These are phyloP conservation scores for Leucosticte australis DNA, from an alignment of 2,113 vertebrate genomes.

Conservation along the genomic window DNA sequence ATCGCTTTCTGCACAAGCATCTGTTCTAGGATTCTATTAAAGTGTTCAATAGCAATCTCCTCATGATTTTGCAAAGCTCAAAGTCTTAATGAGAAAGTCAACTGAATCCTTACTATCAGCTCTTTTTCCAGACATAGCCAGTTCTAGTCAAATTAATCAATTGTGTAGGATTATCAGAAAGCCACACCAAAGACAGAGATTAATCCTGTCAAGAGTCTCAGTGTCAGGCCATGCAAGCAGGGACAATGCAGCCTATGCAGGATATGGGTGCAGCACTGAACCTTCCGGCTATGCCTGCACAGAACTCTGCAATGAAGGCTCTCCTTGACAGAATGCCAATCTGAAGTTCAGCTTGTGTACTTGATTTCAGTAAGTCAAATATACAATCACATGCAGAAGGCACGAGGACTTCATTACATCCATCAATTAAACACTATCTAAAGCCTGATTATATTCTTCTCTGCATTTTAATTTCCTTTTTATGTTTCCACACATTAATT, in stretches of 20 bases:
- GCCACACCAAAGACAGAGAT: neutral
- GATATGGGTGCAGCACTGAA: neutral
- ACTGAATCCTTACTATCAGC: neutral
- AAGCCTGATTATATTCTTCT: neutral
- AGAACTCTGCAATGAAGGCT: neutral
- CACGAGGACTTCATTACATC: neutral
- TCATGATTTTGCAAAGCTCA: conserved; percentile 10
- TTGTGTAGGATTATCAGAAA: neutral
- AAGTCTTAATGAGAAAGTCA: conserved; percentile 36
- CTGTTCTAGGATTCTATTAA: conserved; percentile 25
- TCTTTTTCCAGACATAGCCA: neutral
- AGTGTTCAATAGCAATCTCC: conserved; percentile 1
- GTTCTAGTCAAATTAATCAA: conserved; percentile 15
- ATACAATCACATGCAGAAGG: neutral
- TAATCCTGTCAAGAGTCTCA: neutral
- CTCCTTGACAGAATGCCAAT: neutral
- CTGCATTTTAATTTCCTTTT: neutral
- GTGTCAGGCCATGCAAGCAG: neutral
- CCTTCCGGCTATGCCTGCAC: neutral
- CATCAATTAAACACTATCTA: neutral
- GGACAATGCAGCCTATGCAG: neutral
- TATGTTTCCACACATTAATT: neutral
- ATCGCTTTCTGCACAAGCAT: neutral
- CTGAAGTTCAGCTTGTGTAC: neutral
- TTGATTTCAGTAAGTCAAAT: neutral